Percentiles rank a stretch among this genome's conserved stretches.
phyloP scores from a whole-genome alignment of 1,140 invertebrate species.

The Philotrypesis tridentata region DNA sequence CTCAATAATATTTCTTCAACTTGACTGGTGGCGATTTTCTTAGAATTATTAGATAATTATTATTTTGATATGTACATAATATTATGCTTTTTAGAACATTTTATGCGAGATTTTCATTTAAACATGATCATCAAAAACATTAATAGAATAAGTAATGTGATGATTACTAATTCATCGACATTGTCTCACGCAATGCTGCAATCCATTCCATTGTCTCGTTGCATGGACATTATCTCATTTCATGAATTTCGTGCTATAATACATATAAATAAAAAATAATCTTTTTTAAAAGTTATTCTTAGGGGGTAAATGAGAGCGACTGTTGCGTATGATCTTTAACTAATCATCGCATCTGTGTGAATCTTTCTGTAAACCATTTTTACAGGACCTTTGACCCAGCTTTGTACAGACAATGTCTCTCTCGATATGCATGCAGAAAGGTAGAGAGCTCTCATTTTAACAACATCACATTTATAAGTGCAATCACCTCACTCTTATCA shows the following conservation, averaged over 20 bases:
- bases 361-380: constrained; percentile 55
- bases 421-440: constrained; percentile 60
- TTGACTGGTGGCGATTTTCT: too few relatives aligned
- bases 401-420: constrained; percentile 61
- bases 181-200: constrained; percentile 5
- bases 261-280: neutral
- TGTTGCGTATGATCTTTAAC: neutral
- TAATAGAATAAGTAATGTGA: neutral
- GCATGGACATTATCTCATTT: neutral
- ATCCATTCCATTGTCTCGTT: neutral
- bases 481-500: neutral
- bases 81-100: constrained; percentile 4
- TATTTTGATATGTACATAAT: neutral
- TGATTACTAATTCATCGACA: neutral
- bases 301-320: neutral
- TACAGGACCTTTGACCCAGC: constrained; percentile 60
- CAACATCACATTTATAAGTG: constrained; percentile 52
- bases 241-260: neutral
- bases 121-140: neutral
- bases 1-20: too few relatives aligned
- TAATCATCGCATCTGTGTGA: constrained; percentile 19
- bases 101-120: neutral
- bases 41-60: neutral
- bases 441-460: constrained; percentile 47
- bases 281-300: neutral